These are phyloP conservation scores for Cephus sareptanus DNA, from an alignment of 2,888 invertebrate species.

Conservation along the genomic window DNA sequence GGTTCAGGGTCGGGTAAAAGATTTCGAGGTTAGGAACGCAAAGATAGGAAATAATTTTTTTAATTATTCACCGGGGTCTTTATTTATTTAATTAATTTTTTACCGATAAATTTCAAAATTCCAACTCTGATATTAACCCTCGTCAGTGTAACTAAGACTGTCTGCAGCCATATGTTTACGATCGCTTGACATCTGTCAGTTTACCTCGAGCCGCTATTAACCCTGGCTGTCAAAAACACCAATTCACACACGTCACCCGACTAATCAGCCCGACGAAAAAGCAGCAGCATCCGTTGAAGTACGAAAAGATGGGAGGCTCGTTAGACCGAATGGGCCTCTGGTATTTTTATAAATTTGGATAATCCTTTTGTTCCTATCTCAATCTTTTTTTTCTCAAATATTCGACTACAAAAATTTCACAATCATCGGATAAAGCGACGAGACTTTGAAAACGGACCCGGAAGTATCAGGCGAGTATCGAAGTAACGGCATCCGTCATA, in stretches of 20 bases:
- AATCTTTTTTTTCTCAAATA: neutral
- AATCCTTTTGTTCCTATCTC: neutral
- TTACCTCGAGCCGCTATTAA: too few species aligned
- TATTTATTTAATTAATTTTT: too few species aligned
- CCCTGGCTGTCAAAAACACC: too few species aligned
- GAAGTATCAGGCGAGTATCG: neutral
- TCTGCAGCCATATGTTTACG: too few species aligned
- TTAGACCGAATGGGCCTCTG: too few species aligned
- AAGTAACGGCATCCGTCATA: neutral
- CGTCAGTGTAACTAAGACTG: too few species aligned
- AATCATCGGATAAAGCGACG: neutral
- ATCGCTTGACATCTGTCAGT: too few species aligned
- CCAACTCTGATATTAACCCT: too few species aligned
- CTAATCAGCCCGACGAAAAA: too few species aligned
- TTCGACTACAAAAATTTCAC: neutral
- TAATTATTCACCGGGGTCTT: neutral
- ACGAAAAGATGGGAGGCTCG: neutral
- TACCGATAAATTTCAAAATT: too few species aligned
- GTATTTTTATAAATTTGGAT: neutral
- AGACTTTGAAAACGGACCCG: neutral
- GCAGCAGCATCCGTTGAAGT: too few species aligned
- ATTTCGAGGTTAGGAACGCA: slow-evolving; percentile 1
- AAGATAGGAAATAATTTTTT: neutral
- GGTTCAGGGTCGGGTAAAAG: slow-evolving; percentile 9
- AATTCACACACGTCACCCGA: too few species aligned